phyloP scores from a whole-genome alignment of 2,797 vertebrate genomes.

The Typhlichthys subterraneus region DNA sequence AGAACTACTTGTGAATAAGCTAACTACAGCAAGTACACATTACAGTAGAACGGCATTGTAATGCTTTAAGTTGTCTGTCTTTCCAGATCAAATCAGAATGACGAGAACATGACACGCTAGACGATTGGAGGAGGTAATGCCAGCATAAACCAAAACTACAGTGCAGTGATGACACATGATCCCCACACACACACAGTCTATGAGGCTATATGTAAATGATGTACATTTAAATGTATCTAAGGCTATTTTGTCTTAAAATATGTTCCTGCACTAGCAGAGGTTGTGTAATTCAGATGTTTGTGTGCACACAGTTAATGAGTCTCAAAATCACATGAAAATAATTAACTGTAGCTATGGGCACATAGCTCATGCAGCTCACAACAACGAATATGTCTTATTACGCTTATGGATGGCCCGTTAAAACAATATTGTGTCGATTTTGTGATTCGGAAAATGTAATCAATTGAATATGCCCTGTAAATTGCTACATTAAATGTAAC shows the following conservation, averaged over 20 bases:
- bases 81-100: conserved; percentile 80
- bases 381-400: conserved; percentile 1
- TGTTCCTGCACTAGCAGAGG: too few species aligned
- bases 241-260: too few species aligned
- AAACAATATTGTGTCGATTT: conserved; percentile 1
- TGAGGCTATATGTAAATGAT: too few species aligned
- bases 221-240: too few species aligned
- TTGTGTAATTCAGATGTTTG: too few species aligned
- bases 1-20: too few species aligned
- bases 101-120: conserved; percentile 74
- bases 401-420: conserved; percentile 5
- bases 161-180: not conserved
- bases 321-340: conserved; percentile 17
- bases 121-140: not conserved
- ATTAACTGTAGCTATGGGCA: conserved; percentile 18
- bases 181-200: too few species aligned
- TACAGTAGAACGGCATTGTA: too few species aligned
- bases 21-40: too few species aligned
- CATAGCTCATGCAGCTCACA: conserved; percentile 12
- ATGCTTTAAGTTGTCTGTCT: not conserved
- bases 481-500: too few species aligned
- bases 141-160: conserved; percentile 15
- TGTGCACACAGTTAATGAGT: conserved; percentile 1
- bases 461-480: not conserved
- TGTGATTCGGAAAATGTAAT: not conserved